Conservation (phyloP, 2,797 vertebrate species). For the Pseudomugil gertrudae region DNA sequence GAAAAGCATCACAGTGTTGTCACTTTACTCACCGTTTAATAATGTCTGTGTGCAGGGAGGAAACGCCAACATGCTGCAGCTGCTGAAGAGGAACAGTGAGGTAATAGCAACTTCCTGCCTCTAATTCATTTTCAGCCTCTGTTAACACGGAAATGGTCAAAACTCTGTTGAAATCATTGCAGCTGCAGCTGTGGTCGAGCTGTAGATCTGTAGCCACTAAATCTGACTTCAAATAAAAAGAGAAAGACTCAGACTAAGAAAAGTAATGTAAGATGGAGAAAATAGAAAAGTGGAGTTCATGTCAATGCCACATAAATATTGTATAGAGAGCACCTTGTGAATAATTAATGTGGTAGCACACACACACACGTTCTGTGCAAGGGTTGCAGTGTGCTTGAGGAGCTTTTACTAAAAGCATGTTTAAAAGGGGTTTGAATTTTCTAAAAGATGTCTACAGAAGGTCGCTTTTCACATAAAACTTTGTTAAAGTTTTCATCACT, state of each 20-base stretch:
- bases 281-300: not conserved
- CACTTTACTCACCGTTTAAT: slow-evolving; percentile 47
- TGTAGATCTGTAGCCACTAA: not conserved
- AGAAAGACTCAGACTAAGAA: not conserved
- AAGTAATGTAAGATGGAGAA: not conserved
- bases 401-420: not conserved
- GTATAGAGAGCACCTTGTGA: not conserved
- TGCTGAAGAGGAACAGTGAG: slow-evolving; percentile 95
- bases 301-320: not conserved
- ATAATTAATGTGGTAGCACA: not conserved
- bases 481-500: not conserved
- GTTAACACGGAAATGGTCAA: slow-evolving; percentile 53
- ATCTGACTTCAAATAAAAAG: not conserved
- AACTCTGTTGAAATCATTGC: slow-evolving; percentile 18
- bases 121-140: slow-evolving; percentile 38
- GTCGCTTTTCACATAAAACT: not conserved
- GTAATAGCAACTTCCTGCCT: slow-evolving; percentile 80
- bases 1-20: slow-evolving; percentile 30
- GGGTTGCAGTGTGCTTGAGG: not conserved
- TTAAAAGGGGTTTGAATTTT: not conserved
- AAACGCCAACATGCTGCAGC: slow-evolving; percentile 88
- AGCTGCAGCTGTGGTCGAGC: not conserved
- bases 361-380: not conserved
- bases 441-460: not conserved
- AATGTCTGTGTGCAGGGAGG: slow-evolving; percentile 84